Evolutionary conservation across 2,888 invertebrate species (phyloP), one percentile per base, ranked within the genome.

Genomic region (Drosophila kanekoi): DNA sequence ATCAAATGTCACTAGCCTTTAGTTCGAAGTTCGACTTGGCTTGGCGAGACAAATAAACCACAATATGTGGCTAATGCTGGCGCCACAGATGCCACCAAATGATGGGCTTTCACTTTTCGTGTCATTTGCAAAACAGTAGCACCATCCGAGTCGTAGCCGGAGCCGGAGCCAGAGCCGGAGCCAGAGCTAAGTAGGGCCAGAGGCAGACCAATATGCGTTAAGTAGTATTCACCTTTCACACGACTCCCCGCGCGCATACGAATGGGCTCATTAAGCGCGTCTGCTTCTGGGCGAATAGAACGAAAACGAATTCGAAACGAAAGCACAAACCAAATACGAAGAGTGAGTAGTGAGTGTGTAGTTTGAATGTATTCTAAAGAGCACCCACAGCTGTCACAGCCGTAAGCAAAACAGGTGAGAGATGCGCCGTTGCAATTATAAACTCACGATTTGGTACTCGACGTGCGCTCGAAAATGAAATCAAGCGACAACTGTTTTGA

Each of bases 211-310:
- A 51, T 60, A 56, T 54, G 56, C 49, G 35, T 51, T 61, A 54
- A 66, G 69, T 87, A 66, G 69, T 87, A 77, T 80, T 72, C 83
- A 85, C 88, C 89, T 83, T 87, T 83, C 76, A 81, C 75, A 69
- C 64, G 63, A 54, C 61, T 63, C 68, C 53, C 51, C 52, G 35
- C 5, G 10, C 49, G 89, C 88, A 83, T 83, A 82, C 86, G 76
- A 83, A 83, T 85, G 88, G 38, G 76, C 70, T 65, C 76, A 87
- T 89, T 89, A 75, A 45, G 47, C 40, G 53, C 44, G 82, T 16
- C 37, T 57, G 69, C 58, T 74, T 80, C 72, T 72, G 61, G 52
- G 49, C 51, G 20, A 35, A 61, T 61, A 83, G 75, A 84, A 87
- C 41, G 59, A 62, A 62, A 58, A 40, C 44, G 51, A 66, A 66